Evolutionary conservation across 37 sponge, comb jelly and placozoan genomes (phyloP), one percentile per base, ranked within the genome.

Genomic region (Lycopodina hypogea): DNA sequence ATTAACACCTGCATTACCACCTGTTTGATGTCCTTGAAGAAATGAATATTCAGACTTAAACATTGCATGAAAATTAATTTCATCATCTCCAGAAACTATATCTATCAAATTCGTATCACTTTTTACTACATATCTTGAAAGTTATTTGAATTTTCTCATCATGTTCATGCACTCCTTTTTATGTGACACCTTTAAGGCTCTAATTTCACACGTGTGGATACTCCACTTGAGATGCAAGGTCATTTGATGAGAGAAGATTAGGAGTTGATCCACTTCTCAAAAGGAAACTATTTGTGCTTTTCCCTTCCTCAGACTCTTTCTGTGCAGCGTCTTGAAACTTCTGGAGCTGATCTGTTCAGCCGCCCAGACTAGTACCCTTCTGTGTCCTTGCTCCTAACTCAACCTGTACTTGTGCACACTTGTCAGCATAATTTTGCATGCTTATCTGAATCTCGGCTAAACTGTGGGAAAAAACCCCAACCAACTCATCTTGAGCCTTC

Each of bases 401-500:
- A 42, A 82, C 79, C 61, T 90, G 82, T 15, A 90, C 69, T 15
- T 82, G 74, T 7, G 56, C 33, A 29, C 61, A 68, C 26, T 53
- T 64, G 7, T 78, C 79, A 24, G 74, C 82, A n/a, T 30, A 63
- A 33, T 67, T n/a, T 55, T 82, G 69, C 32, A 90, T 37, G 12
- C 82, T 84, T 33, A 15, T 51, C 41, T 62, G 45, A 14, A 77
- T 61, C 0, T 53, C 59, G 0, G 50, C 29, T 21, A 91, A 51
- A 45, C 23, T 55, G 7, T 26, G 52, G 3, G 61, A 63, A 72
- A 91, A 56, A 14, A 35, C n/a, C n/a, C n/a, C 41, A 39, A 76
- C 63, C n/a, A 80, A 74, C 9, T 91, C 84, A 18, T 87, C 84
- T 48, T 87, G 87, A 17, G 92, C 84, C 33, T 80, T 91, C 67